Evolutionary conservation across 1,140 invertebrate species (phyloP), one percentile per base, ranked within the genome.

Genomic region (Nephotettix cincticeps): DNA sequence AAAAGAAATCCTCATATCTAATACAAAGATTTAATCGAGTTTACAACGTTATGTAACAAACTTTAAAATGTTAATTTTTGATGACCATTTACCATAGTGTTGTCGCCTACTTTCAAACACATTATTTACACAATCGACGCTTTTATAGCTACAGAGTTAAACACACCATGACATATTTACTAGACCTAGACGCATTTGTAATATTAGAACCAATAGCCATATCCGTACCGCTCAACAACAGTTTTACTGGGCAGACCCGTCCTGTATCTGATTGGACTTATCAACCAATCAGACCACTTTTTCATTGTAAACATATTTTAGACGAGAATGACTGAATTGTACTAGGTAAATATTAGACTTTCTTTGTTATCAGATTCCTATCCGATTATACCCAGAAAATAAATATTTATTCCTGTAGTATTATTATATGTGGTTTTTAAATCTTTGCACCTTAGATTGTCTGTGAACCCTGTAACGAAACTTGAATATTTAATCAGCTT

Each of bases 321-420:
- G 17, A 51, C n/a, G 47, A 19, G 21, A 51, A n/a, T 51, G 47
- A 51, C 47, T 51, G 47, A 51, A 3, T 51, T 51, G 47, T 51
- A 51, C 19, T 51, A 19, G 21, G 14, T 6, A 14, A 36, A 6
- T 36, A 36, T 36, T 4, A 6, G 4, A 36, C 32, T 6, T 36
- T n/a, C n/a, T 36, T 36, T 36, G 32, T 36, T 36, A 36, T 36
- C 32, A 36, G 32, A 14, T 36, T 6, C n/a, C 4, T 36, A 36
- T 51, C 17, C 6, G 17, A n/a, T 9, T 51, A 51, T n/a, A 51
- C 21, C 3, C 47, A n/a, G 21, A n/a, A 51, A 51, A 51, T 51
- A 51, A 51, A 51, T 51, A 51, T 51, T 51, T 51, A 51, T 51
- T 51, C 47, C 47, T n/a, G 47, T 51, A 51, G 47, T 51, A 23